Base-by-base conservation (phyloP, 2,113 vertebrate species). In the Calyptommatus sinebrachiatus region DNA sequence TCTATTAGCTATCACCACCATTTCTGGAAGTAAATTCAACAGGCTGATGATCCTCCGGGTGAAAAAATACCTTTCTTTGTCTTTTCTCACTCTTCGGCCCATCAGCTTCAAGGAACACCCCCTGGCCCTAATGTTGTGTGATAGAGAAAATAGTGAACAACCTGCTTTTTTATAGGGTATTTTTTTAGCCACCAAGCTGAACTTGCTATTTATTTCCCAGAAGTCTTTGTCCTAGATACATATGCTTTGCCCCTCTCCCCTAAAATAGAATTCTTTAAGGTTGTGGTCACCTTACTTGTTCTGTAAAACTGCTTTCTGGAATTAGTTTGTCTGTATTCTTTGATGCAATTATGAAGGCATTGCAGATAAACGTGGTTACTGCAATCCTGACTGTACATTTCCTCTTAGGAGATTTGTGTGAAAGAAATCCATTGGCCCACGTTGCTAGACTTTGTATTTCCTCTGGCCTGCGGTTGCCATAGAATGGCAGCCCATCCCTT, bases 261-360 rank as follows among this genome's bases (percentile, higher is more conserved):
- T 35, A 79, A 41, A 0, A 0, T 83, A 87, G 85, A 81, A 83
- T 83, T 80, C 84, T 78, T 80, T 81, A 81, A 79, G 85, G 80
- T 87, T 71, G 79, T 75, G 67, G 0, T 21, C 86, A 82, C 0
- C 26, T 88, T 73, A 2, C 53, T 46, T 80, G 75, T 71, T 77
- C 8, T 66, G 26, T 62, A 69, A 24, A 65, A 24, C 4, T 46
- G 8, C 61, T 61, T 11, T 5, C 20, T 69, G 29, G 65, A 81
- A 81, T 45, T 61, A 9, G 41, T 57, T 62, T 22, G 5, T 68
- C 61, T 8, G 14, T 75, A 28, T 21, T 65, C 21, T 60, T 81
- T 26, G 26, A 69, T 60, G 74, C 46, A 60, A 9, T 60, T 11
- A 24, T 61, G 29, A 20, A 9, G 35, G 24, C 31, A 41, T 1